A percentile compares a stretch with the other conserved stretches of the same genome.
phyloP scores from a whole-genome alignment of 2,888 invertebrate genomes.

The Drosophila nigritarsus region DNA sequence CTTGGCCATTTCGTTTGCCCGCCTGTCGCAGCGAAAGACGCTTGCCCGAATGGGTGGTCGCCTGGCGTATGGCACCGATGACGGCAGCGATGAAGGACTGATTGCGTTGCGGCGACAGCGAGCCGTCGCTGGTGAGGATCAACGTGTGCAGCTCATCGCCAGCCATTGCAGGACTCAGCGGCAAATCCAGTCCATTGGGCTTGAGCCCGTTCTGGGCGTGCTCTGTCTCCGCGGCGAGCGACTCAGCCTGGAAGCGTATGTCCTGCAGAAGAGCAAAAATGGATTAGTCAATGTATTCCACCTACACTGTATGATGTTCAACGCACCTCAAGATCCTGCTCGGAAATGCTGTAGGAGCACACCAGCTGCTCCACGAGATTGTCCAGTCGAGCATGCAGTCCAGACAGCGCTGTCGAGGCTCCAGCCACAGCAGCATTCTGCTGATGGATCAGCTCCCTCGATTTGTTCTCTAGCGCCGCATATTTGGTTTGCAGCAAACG shows the following conservation, averaged over 20 bases:
- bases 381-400: constrained; percentile 89
- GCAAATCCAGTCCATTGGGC: constrained; percentile 71
- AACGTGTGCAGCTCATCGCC: constrained; percentile 62
- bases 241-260: constrained; percentile 92
- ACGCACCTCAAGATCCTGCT: constrained; percentile 89
- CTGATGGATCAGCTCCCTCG: constrained; percentile 88
- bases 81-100: constrained; percentile 90
- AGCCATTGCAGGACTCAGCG: constrained; percentile 46
- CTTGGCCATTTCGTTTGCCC: constrained; percentile 73
- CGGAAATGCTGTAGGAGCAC: constrained; percentile 90
- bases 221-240: constrained; percentile 89
- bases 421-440: constrained; percentile 90
- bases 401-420: constrained; percentile 89
- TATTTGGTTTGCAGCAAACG: constrained; percentile 88
- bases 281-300: background rate
- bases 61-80: constrained; percentile 89
- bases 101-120: constrained; percentile 88
- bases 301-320: too few species aligned
- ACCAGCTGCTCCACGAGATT: constrained; percentile 90
- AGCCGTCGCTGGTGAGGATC: constrained; percentile 82
- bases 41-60: constrained; percentile 83
- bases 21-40: constrained; percentile 81
- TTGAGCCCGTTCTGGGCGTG: constrained; percentile 87
- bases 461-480: constrained; percentile 88
- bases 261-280: constrained; percentile 85